Evolutionary conservation across 2,888 invertebrate genomes (phyloP), one percentile per base, ranked within the genome.

Genomic region (Hecatera dysodea): DNA sequence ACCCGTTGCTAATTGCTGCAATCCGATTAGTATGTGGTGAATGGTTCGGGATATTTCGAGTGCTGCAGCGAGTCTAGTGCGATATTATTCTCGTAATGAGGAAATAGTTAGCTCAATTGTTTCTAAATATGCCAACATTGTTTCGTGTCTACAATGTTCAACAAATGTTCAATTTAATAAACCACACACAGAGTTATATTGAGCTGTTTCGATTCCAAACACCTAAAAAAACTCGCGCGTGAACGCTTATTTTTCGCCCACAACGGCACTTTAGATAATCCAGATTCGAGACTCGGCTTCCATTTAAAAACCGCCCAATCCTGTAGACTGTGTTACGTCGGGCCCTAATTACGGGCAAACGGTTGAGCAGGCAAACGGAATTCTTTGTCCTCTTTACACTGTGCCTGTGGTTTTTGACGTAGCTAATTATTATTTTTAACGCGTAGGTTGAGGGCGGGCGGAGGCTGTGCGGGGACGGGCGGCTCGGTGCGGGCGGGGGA

Each of bases 361-460:
- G 69, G 72, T 76, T 46, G 72, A 55, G 67, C 63, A 42, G 52
- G 55, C 55, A 66, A 61, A 60, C 55, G 19, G 67, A 84, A 80
- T 78, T 75, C 75, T 85, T 85, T 76, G 78, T 84, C 71, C 77
- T 80, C 67, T 78, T 78, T 78, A 72, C 72, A 80, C 72, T 52
- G 65, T 63, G 70, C 67, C 63, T 33, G 70, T 82, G 82, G 78
- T 80, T 81, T 84, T 82, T 78, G 81, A 81, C 75, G 78, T 84
- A 76, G 68, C 82, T 85, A 83, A 84, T 87, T 86, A 85, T 80
- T 83, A 86, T 85, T 86, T 85, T 86, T 80, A 76, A 75, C 78
- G 82, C 80, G 82, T 86, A 82, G 79, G 78, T 56, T 78, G 76
- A 65, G 72, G 68, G 81, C 55, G 78, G 72, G 53, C 5, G 69